Base-by-base conservation (phyloP, 2,797 vertebrate genomes). In the Rousettus madagascariensis region DNA sequence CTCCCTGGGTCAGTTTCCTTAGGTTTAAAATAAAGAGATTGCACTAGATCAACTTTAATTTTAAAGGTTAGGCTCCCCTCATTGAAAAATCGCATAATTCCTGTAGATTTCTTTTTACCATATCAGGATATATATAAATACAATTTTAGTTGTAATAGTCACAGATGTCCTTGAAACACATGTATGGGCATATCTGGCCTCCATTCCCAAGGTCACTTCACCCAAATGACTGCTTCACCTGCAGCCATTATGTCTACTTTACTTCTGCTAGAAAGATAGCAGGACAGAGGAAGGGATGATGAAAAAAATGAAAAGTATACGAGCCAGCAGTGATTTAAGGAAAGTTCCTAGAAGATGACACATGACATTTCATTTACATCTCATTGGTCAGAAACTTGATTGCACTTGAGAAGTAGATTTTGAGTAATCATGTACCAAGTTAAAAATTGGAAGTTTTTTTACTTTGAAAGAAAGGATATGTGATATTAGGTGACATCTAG, bases 1-100 rank as follows among this genome's bases (percentile, higher is more conserved):
- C 59, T 86, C 22, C 85, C 49, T 80, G 30, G 28, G 36, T 8
- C 28, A 43, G 9, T 87, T 41, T 92, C 16, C 49, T 90, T 78
- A 78, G 41, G 43, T 78, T 1, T 74, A 69, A 83, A 93, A 84
- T 82, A 91, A 95, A 63, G 30, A 95, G 36, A 68, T 78, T 84
- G 11, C 2, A 20, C 33, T 13, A 43, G 5, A 33, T 82, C 36
- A 49, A 65, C 63, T 72, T 77, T 33, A 86, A 69, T 65, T 63
- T 90, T 66, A 74, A 78, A 2, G 28, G 15, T 88, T 26, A 86
- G n/a, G 2, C 3, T 30, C 6, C 11, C 17, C 6, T 92, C 26
- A 20, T 1, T 65, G 19, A 61, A 91, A 79, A 82, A 85, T 36
- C 24, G 79, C 33, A 49, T 38, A 43, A 71, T 83, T 72, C 20